These are phyloP conservation scores for Pegoplata infirma DNA, from an alignment of 2,888 invertebrate genomes.

Conservation along the genomic window DNA sequence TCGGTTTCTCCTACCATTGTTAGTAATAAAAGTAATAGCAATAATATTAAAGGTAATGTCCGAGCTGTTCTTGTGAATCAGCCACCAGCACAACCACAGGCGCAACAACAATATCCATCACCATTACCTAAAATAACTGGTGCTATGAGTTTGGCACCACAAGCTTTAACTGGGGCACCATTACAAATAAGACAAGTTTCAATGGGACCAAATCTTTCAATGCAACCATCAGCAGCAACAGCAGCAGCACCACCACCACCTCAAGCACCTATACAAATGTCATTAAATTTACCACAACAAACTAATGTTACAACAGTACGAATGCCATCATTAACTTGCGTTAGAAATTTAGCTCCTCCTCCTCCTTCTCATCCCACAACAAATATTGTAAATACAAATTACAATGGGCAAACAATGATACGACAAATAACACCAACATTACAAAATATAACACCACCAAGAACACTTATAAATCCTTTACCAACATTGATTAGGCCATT, in stretches of 20 bases:
- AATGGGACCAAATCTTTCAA: neutral
- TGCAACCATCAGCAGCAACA: neutral
- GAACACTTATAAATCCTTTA: neutral
- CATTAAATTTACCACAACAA: constrained; percentile 28
- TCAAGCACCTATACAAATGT: constrained; percentile 10
- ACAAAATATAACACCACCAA: neutral
- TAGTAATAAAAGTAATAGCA: too few relatives aligned
- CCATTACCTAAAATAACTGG: constrained; percentile 59
- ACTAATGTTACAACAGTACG: constrained; percentile 12
- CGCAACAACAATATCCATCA: neutral
- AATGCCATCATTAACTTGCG: neutral
- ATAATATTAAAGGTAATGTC: too few relatives aligned
- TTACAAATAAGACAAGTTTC: constrained; percentile 49
- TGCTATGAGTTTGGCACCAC: constrained; percentile 63
- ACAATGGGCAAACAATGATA: too few relatives aligned
- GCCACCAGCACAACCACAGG: neutral
- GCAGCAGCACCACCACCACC: neutral
- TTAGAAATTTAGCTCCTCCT: neutral
- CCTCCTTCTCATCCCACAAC: neutral
- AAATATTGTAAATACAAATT: neutral
- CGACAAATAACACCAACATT: neutral
- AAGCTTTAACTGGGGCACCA: constrained; percentile 10
- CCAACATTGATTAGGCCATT: too few relatives aligned
- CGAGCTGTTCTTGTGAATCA: too few relatives aligned
- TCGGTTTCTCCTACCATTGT: too few relatives aligned